Percentiles rank a stretch among this genome's conserved stretches.
Conservation (phyloP, 1,140 invertebrate species). For the Mylabris phalerata region DNA sequence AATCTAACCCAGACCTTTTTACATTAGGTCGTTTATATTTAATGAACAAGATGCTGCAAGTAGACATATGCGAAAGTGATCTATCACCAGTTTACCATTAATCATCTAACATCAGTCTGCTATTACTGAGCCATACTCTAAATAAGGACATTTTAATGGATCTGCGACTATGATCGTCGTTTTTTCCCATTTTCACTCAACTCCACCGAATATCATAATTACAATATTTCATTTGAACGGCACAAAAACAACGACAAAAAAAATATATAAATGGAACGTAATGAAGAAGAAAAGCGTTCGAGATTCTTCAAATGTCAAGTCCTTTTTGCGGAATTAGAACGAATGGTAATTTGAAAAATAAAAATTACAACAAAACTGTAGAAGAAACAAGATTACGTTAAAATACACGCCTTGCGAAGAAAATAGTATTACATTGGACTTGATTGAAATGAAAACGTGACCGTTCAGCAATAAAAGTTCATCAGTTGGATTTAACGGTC, state of each 20-base stretch:
- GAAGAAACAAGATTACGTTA: slow-evolving; percentile 16
- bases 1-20: no score
- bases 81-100: slow-evolving; percentile 24
- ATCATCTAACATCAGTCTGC: slow-evolving; percentile 21
- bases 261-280: no score
- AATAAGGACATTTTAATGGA: slow-evolving; percentile 22
- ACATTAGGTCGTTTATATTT: slow-evolving; percentile 19
- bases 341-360: slow-evolving; percentile 12
- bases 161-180: slow-evolving; percentile 7
- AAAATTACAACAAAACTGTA: slow-evolving; percentile 4
- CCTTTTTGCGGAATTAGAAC: background rate
- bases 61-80: slow-evolving; percentile 27
- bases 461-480: slow-evolving; percentile 6
- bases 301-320: no score
- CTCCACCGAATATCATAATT: background rate
- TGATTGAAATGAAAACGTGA: slow-evolving; percentile 20
- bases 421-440: slow-evolving; percentile 13
- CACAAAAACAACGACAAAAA: no score
- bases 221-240: background rate
- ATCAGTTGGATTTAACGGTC: slow-evolving; percentile 2
- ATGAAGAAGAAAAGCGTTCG: no score
- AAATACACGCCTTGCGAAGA: slow-evolving; percentile 9
- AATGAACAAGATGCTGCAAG: slow-evolving; percentile 26
- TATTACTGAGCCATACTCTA: slow-evolving; percentile 10
- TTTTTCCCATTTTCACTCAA: background rate